A percentile compares a stretch with the other conserved stretches of the same genome.
These are phyloP conservation scores for Protonibea diacanthus DNA, from an alignment of 2,797 vertebrate genomes.

Conservation along the genomic window DNA sequence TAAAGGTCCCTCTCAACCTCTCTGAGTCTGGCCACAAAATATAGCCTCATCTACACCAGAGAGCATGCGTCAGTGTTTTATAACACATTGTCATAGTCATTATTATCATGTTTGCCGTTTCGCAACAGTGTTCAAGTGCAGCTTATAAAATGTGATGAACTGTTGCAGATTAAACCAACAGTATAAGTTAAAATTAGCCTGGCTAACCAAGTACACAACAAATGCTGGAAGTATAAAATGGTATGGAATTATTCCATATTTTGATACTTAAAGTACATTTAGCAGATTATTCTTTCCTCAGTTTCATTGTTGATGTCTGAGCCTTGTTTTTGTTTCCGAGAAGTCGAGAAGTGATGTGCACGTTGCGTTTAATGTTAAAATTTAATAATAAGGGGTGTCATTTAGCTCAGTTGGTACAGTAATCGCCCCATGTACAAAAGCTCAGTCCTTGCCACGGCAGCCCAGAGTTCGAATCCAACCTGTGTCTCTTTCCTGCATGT, in stretches of 20 bases:
- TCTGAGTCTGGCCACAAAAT: conserved; percentile 2
- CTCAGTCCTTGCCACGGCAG: too few relatives aligned
- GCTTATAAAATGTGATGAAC: background rate
- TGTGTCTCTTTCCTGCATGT: too few relatives aligned
- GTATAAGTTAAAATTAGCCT: background rate
- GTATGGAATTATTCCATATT: background rate
- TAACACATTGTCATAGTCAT: background rate
- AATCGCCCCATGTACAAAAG: too few relatives aligned
- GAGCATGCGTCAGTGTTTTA: background rate
- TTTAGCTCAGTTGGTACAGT: too few relatives aligned
- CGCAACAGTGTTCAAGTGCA: background rate
- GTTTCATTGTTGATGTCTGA: too few relatives aligned
- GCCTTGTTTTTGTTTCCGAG: too few relatives aligned
- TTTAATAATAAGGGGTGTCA: too few relatives aligned
- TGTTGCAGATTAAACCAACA: background rate
- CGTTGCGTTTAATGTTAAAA: too few relatives aligned
- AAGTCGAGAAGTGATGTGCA: too few relatives aligned
- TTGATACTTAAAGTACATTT: background rate
- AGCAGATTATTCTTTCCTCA: background rate
- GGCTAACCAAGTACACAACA: background rate
- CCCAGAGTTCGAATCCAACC: too few relatives aligned
- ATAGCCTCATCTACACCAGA: background rate
- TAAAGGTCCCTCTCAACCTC: conserved; percentile 1
- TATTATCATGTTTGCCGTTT: background rate
- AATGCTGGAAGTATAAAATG: background rate